These are phyloP conservation scores for Leptura quadrifasciata DNA, from an alignment of 2,888 invertebrate species.

Conservation along the genomic window DNA sequence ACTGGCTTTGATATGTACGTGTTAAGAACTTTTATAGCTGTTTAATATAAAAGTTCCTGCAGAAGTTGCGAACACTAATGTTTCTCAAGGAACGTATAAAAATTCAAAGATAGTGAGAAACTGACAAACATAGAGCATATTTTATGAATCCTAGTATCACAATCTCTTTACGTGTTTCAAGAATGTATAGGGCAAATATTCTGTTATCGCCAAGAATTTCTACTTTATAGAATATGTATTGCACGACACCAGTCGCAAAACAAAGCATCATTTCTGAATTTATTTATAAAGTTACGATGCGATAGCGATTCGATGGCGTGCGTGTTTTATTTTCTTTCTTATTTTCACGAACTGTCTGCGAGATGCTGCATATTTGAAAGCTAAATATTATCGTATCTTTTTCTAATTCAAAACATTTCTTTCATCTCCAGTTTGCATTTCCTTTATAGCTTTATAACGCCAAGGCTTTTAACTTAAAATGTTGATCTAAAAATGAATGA, in stretches of 20 bases:
- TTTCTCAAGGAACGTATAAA: constrained; percentile 41
- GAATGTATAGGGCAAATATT: constrained; percentile 49
- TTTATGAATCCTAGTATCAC: constrained; percentile 41
- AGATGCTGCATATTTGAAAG: constrained; percentile 49
- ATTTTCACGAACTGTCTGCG: constrained; percentile 47
- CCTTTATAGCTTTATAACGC: constrained; percentile 10
- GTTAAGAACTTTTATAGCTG: constrained; percentile 47
- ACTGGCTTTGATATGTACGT: constrained; percentile 44
- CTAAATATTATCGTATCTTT: constrained; percentile 52
- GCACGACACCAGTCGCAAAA: constrained; percentile 57
- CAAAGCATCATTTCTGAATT: constrained; percentile 58
- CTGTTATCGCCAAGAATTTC: constrained; percentile 54
- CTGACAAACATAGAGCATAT: constrained; percentile 43
- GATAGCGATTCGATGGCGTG: constrained; percentile 51
- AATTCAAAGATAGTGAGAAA: constrained; percentile 44
- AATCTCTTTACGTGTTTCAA: constrained; percentile 31
- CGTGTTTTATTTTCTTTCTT: constrained; percentile 50
- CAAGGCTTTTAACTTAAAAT: constrained; percentile 21
- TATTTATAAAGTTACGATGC: constrained; percentile 56
- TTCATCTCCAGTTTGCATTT: constrained; percentile 24
- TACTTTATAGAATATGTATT: constrained; percentile 54
- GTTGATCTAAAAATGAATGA: constrained; percentile 14
- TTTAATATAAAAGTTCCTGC: constrained; percentile 43
- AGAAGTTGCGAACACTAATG: constrained; percentile 37
- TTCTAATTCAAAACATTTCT: constrained; percentile 49